Percentiles rank a stretch among this genome's conserved stretches.
Conservation (phyloP, 23 tunicate species). For the Trididemnum miniatum region DNA sequence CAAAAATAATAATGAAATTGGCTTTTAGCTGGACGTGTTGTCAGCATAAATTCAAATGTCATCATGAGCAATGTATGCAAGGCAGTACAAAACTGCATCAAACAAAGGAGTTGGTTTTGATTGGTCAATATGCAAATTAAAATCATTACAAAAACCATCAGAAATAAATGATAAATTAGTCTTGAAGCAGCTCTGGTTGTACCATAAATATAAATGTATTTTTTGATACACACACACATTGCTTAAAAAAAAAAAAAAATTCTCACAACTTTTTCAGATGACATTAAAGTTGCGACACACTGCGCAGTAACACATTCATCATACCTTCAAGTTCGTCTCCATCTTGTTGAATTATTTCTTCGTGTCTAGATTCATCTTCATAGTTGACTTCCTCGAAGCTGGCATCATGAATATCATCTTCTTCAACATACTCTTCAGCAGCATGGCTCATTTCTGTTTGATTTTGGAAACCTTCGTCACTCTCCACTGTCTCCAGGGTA, state of each 20-base stretch:
- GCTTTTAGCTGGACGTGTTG: too few relatives aligned
- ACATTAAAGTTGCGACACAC: not conserved
- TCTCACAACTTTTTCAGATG: not conserved
- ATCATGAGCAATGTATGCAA: too few relatives aligned
- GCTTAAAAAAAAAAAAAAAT: not conserved
- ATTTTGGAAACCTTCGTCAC: not conserved
- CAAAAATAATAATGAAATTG: too few relatives aligned
- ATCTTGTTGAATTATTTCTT: not conserved
- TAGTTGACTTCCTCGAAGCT: not conserved
- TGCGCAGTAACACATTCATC: not conserved
- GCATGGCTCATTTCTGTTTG: not conserved
- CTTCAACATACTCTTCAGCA: not conserved
- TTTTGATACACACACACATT: not conserved
- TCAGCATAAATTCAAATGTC: too few relatives aligned
- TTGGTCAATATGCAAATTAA: too few relatives aligned
- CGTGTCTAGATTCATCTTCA: not conserved
- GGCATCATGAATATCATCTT: not conserved
- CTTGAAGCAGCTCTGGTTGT: not conserved
- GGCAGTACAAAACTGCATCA: too few relatives aligned
- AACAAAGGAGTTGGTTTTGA: too few relatives aligned
- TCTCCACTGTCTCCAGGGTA: not conserved
- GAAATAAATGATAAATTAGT: too few relatives aligned
- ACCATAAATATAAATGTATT: not conserved
- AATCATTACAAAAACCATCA: too few relatives aligned
- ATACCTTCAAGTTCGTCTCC: conserved; percentile 13